These are phyloP conservation scores for Carterocephalus palaemon DNA, from an alignment of 2,888 invertebrate genomes.

Conservation along the genomic window DNA sequence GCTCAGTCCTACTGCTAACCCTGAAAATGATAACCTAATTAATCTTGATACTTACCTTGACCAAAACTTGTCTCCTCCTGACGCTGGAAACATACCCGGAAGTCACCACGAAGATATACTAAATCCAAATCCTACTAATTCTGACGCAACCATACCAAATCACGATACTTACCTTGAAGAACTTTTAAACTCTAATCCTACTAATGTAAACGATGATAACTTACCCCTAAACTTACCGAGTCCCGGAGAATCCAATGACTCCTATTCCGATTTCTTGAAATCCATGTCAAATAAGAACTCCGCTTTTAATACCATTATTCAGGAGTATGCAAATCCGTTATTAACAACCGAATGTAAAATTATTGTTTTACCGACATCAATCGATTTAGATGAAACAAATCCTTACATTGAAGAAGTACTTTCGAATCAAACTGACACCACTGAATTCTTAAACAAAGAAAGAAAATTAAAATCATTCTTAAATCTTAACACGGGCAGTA, in stretches of 20 bases:
- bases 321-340: constrained; percentile 10
- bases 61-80: too few species aligned
- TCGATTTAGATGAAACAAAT: neutral
- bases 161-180: neutral
- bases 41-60: too few species aligned
- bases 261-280: constrained; percentile 3
- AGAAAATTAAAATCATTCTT: neutral
- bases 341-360: neutral
- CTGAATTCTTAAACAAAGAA: neutral
- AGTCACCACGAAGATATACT: too few species aligned
- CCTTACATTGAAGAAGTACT: neutral
- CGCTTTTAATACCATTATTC: constrained; percentile 8
- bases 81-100: too few species aligned
- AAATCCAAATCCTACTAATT: too few species aligned
- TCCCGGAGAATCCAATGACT: too few species aligned
- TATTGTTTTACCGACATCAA: neutral
- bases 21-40: too few species aligned
- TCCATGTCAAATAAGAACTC: constrained; percentile 6
- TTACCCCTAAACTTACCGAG: too few species aligned
- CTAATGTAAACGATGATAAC: too few species aligned
- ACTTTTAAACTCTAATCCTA: too few species aligned
- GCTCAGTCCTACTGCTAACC: too few species aligned
- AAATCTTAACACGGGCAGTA: too few species aligned
- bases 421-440: neutral
- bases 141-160: neutral